phyloP scores from a whole-genome alignment of 2,797 vertebrate species.

The Moxostoma hubbsi region DNA sequence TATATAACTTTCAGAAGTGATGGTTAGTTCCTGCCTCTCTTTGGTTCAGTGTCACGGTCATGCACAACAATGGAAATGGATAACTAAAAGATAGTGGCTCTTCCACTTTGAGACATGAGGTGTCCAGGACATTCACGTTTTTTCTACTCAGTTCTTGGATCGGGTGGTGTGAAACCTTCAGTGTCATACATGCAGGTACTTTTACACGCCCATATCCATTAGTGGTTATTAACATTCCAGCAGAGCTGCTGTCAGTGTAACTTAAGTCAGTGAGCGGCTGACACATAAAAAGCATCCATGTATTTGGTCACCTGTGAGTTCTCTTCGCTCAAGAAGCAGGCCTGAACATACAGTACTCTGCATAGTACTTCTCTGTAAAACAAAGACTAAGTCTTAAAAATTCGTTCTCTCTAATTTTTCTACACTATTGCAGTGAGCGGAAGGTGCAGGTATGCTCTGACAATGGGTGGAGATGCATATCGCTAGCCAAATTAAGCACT shows the following conservation, averaged over 20 bases:
- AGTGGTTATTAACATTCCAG: slow-evolving; percentile 72
- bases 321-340: background rate
- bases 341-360: background rate
- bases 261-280: slow-evolving; percentile 15
- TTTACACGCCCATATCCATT: slow-evolving; percentile 73
- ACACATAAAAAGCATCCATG: slow-evolving; percentile 32
- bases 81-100: slow-evolving; percentile 63
- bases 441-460: slow-evolving; percentile 69
- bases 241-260: slow-evolving; percentile 18
- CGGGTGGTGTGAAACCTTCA: slow-evolving; percentile 71
- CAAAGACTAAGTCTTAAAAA: background rate
- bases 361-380: background rate
- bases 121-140: slow-evolving; percentile 69
- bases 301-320: slow-evolving; percentile 9
- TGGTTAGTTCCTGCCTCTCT: slow-evolving; percentile 61
- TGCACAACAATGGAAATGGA: slow-evolving; percentile 53
- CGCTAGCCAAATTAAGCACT: slow-evolving; percentile 81
- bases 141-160: slow-evolving; percentile 70
- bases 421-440: slow-evolving; percentile 13
- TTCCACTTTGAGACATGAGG: slow-evolving; percentile 64
- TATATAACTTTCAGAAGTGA: slow-evolving; percentile 34
- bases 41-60: slow-evolving; percentile 66
- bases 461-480: slow-evolving; percentile 73
- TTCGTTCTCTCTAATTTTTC: background rate
- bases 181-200: slow-evolving; percentile 73